Evolutionary conservation across 2,888 invertebrate species (phyloP), one percentile per base, ranked within the genome.

Genomic region (Dilophus febrilis): DNA sequence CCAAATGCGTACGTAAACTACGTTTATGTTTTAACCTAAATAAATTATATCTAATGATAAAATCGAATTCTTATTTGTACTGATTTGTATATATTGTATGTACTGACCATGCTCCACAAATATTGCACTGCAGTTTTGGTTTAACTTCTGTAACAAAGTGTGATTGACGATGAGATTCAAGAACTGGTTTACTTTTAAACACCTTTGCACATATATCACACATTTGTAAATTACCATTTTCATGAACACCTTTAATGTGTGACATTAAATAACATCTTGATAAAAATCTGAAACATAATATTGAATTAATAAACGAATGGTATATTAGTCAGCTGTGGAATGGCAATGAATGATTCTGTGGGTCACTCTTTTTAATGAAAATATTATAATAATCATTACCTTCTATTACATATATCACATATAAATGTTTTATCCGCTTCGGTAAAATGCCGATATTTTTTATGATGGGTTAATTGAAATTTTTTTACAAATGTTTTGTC

Each of bases 131-230:
- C 12, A 57, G 48, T 10, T 44, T 38, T 14, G 53, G 47, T 13
- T 49, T 50, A 11, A 51, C 47, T 1, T 49, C 22, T 6, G 5
- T 50, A 2, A 55, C 55, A 12, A 51, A 46, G 41, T 59, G 59
- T 2, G 7, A 3, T 35, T 58, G 56, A 35, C 52, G 45, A 51
- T 56, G 55, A 6, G 5, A 6, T 22, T 22, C 22, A 6, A 22
- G 8, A 22, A 22, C 22, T 22, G 22, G 22, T 22, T 53, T 49
- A 1, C 56, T 53, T 1, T 53, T 48, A 32, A 59, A 50, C 2
- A 55, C 51, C 43, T 57, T 58, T 2, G 59, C 59, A 14, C 59
- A 59, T 17, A 58, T 53, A 30, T 58, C 55, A 44, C 59, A 59
- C 4, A 22, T 22, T 6, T 22, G 22, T 6, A 22, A 4, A 22